A percentile compares a stretch with the other conserved stretches of the same genome.
These are phyloP conservation scores for Liasis olivaceus DNA, from an alignment of 2,797 vertebrate species.

Conservation along the genomic window DNA sequence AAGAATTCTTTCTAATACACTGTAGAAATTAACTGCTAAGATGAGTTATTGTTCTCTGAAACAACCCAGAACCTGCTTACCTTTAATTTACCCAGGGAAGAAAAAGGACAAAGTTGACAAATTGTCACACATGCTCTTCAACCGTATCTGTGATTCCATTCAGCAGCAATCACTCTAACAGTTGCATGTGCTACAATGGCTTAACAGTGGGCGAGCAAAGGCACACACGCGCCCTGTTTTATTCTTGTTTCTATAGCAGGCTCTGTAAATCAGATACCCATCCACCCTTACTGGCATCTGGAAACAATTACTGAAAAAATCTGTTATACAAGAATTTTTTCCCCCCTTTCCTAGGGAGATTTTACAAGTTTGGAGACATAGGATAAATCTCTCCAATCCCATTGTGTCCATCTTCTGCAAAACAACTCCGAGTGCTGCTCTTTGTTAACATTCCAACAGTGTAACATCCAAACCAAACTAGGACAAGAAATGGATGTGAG, in stretches of 20 bases:
- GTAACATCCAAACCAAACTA: conserved; percentile 7
- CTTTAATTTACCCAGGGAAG: neutral
- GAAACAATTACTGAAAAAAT: conserved; percentile 33
- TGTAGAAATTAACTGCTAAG: neutral
- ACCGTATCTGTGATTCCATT: conserved; percentile 18
- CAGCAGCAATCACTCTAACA: conserved; percentile 15
- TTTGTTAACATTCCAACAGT: neutral
- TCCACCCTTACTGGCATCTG: conserved; percentile 7
- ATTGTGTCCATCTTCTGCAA: neutral
- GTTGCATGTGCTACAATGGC: conserved; percentile 36
- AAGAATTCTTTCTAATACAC: neutral
- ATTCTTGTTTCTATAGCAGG: conserved; percentile 28
- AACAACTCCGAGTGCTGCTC: fast-evolving
- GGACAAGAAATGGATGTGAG: neutral
- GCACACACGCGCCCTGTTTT: neutral
- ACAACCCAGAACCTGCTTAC: neutral
- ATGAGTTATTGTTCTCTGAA: neutral
- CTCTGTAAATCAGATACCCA: neutral
- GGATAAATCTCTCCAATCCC: neutral
- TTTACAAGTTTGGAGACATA: neutral
- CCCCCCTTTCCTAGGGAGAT: conserved; percentile 11
- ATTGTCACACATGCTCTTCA: neutral
- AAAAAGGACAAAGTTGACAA: conserved; percentile 27
- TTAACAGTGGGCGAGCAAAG: conserved; percentile 34
- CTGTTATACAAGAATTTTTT: neutral